Percentiles rank a stretch among this genome's conserved stretches.
Evolutionary conservation across 2,113 vertebrate genomes (phyloP).

Genomic region (Chaenocephalus aceratus): DNA sequence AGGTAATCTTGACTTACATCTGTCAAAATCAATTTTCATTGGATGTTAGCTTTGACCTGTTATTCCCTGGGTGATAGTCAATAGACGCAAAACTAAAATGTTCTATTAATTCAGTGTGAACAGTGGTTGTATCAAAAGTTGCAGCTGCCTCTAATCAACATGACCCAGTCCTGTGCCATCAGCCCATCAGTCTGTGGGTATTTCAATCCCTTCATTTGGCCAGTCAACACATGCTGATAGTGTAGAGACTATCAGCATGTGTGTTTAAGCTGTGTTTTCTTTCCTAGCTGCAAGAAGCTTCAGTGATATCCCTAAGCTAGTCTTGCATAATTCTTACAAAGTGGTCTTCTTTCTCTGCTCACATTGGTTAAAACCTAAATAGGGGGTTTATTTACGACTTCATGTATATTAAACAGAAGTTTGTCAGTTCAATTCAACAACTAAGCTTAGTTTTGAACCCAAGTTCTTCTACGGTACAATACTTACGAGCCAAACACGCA

Average conservation of each 20-base stretch:
- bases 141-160: constrained; percentile 4
- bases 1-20: too few relatives aligned
- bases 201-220: background rate
- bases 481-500: background rate
- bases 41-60: too few relatives aligned
- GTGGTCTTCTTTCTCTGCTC: background rate
- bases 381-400: background rate
- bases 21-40: too few relatives aligned
- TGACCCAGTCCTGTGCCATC: background rate
- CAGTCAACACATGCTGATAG: background rate
- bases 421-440: background rate
- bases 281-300: background rate
- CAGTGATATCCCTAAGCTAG: background rate
- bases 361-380: background rate
- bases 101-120: too few relatives aligned
- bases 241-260: background rate
- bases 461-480: background rate
- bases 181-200: background rate
- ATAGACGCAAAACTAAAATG: too few relatives aligned
- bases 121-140: too few relatives aligned
- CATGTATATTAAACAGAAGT: background rate
- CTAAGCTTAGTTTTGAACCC: background rate
- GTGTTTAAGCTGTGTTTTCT: background rate
- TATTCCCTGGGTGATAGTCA: too few relatives aligned
- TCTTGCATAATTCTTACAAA: background rate